phyloP scores from a whole-genome alignment of 2,888 invertebrate genomes.

The Dorcus hopei region DNA sequence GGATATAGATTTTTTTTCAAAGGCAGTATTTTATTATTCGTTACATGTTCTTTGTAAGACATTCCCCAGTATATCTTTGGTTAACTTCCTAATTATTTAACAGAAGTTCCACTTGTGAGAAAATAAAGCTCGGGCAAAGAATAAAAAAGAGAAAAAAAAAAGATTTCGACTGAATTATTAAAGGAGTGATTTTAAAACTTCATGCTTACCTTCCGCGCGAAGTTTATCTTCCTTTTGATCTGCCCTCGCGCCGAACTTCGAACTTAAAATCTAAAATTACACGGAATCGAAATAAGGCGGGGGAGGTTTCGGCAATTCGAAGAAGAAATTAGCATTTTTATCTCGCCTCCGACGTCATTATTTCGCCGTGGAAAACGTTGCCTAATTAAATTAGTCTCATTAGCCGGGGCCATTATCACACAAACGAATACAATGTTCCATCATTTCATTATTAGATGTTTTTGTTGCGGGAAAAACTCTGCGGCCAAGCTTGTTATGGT shows the following conservation, averaged over 20 bases:
- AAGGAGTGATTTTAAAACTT: too few relatives aligned
- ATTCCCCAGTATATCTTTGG: too few relatives aligned
- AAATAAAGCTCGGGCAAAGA: too few relatives aligned
- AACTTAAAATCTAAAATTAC: constrained; percentile 19
- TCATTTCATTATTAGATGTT: constrained; percentile 1
- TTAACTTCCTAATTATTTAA: too few relatives aligned
- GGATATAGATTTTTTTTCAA: too few relatives aligned
- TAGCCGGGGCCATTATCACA: constrained; percentile 1
- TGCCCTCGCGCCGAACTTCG: too few relatives aligned
- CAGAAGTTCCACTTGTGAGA: too few relatives aligned
- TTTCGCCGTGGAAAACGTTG: constrained; percentile 1
- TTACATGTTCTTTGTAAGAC: too few relatives aligned
- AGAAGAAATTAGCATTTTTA: constrained; percentile 6
- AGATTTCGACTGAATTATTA: too few relatives aligned
- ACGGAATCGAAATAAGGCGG: not conserved
- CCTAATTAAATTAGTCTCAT: constrained; percentile 13
- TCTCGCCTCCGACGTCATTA: not conserved
- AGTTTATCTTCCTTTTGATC: not conserved
- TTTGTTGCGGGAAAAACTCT: not conserved
- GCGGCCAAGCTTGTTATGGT: not conserved
- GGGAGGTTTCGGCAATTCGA: not conserved
- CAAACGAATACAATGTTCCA: not conserved
- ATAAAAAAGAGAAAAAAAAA: too few relatives aligned
- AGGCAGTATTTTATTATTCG: too few relatives aligned
- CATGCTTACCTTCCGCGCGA: too few relatives aligned